Base-by-base conservation (phyloP, 2,888 invertebrate species). In the Mamestra brassicae region DNA sequence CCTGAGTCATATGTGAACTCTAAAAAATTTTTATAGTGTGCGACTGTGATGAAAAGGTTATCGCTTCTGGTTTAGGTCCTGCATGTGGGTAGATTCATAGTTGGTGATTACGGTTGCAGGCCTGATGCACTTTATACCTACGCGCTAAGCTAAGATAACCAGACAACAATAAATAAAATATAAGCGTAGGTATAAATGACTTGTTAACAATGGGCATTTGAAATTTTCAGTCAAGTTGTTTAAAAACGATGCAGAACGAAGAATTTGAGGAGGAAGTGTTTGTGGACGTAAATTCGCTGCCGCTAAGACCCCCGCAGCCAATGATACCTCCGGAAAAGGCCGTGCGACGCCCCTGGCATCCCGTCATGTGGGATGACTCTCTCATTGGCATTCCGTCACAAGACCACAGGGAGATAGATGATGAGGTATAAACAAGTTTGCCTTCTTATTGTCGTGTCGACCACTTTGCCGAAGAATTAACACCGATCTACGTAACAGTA, bases 311-410 rank as follows among this genome's bases (percentile, higher is more conserved):
- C 84, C 97, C 97, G 89, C 97, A 94, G 87, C 93, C 91, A 73
- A 90, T 94, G 74, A 92, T 96, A 87, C 94, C 95, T 87, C 96
- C 97, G 78, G 93, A 93, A 86, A 93, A 95, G 85, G 92, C 97
- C 78, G 94, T 94, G 90, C 97, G 97, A 78, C 97, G 97, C 78
- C 96, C 97, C 85, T 97, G 97, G 97, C 97, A 97, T 92, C 97
- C 97, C 55, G 97, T 97, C 87, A 96, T 97, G 97, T 97, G 97
- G 97, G 97, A 97, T 92, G 95, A 94, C 92, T 96, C 94, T 88
- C 92, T 93, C 78, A 85, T 90, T 45, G 94, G 94, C 58, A 83
- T 90, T 13, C 96, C 94, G 87, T 93, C 92, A 78, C 96, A 94
- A 83, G 95, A 92, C 47, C 89, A 69, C 34, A 74, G 36, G 34